Evolutionary conservation across 2,797 vertebrate species (phyloP).

Genomic region (Babyrousa celebensis): DNA sequence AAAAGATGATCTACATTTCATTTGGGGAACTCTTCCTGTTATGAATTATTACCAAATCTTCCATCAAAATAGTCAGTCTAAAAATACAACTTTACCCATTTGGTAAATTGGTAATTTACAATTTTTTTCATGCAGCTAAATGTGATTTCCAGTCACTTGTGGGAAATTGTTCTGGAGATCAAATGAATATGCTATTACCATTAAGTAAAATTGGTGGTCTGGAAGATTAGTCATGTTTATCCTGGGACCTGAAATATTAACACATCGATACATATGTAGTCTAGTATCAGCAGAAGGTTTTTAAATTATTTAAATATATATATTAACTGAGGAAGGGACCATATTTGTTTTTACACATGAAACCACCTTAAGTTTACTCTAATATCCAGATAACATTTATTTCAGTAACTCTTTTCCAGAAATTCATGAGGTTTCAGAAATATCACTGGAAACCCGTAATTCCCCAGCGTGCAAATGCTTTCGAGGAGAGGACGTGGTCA

Average conservation of each 20-base stretch:
- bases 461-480: constrained; percentile 10
- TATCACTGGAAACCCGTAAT: not conserved
- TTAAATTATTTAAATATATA: constrained; percentile 34
- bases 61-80: not conserved
- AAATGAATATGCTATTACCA: not conserved
- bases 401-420: constrained; percentile 30
- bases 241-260: not conserved
- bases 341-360: not conserved
- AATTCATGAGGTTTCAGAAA: constrained; percentile 39
- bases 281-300: not conserved
- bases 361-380: constrained; percentile 28
- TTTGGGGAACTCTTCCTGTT: not conserved
- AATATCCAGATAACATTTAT: constrained; percentile 48
- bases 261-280: not conserved
- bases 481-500: constrained; percentile 12
- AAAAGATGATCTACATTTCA: constrained; percentile 13
- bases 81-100: not conserved
- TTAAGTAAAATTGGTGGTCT: not conserved
- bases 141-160: not conserved
- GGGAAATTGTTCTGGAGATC: constrained; percentile 20
- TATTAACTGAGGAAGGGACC: not conserved
- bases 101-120: not conserved
- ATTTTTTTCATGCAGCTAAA: not conserved
- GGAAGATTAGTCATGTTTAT: not conserved
- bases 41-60: not conserved